Evolutionary conservation across 2,797 vertebrate species (phyloP).

Genomic region (Microctenopoma lineatum): DNA sequence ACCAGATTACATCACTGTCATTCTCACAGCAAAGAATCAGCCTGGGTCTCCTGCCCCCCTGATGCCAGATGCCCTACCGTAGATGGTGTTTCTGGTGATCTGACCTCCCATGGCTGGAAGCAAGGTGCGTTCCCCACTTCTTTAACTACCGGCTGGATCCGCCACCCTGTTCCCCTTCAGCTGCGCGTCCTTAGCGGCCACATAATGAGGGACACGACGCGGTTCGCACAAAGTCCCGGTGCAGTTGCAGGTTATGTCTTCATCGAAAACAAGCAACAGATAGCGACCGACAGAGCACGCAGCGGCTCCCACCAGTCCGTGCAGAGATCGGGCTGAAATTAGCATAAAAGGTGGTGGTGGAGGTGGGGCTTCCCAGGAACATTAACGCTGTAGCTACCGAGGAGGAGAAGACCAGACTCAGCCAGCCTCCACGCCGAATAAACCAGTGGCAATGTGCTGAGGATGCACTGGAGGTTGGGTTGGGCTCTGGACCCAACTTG

Average conservation of each 20-base stretch:
- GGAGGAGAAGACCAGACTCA: conserved; percentile 8
- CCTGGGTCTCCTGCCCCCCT: background rate
- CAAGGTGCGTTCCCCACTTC: conserved; percentile 78
- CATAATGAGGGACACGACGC: conserved; percentile 42
- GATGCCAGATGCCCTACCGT: conserved; percentile 81
- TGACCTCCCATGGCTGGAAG: conserved; percentile 90
- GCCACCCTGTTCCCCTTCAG: conserved; percentile 43
- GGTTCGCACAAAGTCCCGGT: conserved; percentile 18
- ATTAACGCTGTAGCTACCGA: conserved; percentile 56
- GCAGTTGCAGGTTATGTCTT: conserved; percentile 31
- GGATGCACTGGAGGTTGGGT: too few species aligned
- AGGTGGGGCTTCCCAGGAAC: conserved; percentile 70
- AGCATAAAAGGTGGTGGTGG: conserved; percentile 76
- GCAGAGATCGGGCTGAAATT: conserved; percentile 69
- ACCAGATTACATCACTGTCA: background rate
- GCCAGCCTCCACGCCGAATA: too few species aligned
- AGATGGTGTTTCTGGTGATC: conserved; percentile 87
- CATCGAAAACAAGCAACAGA: conserved; percentile 43
- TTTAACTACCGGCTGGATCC: conserved; percentile 42
- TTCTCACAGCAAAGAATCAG: background rate
- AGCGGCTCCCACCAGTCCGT: conserved; percentile 38
- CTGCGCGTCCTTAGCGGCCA: conserved; percentile 55
- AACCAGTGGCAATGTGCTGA: too few species aligned
- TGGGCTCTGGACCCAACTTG: conserved; percentile 17
- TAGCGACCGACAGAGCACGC: conserved; percentile 28